Evolutionary conservation across 1,140 invertebrate genomes (phyloP).

Genomic region (Trachymyrmex septentrionalis): DNA sequence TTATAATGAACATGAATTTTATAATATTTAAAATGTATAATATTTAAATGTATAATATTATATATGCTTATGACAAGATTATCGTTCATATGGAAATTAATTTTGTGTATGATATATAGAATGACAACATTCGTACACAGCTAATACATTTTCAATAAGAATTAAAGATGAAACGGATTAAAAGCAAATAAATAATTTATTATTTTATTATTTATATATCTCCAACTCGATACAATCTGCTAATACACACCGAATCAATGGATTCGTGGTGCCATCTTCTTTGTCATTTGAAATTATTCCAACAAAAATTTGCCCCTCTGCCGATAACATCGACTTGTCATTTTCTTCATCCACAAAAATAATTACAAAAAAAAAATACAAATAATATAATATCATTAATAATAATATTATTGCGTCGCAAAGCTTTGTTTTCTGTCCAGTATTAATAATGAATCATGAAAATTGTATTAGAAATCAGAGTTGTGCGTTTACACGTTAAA

Average conservation of each 20-base stretch:
- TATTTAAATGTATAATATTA: too few relatives aligned
- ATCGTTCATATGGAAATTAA: not conserved
- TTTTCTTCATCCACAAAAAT: not conserved
- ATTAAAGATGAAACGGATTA: not conserved
- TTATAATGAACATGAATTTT: not conserved
- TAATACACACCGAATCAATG: not conserved
- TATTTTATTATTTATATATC: not conserved
- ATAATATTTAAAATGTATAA: not conserved
- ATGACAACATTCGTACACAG: not conserved
- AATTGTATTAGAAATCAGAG: too few relatives aligned
- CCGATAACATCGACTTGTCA: not conserved
- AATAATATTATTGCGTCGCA: too few relatives aligned
- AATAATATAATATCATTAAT: too few relatives aligned
- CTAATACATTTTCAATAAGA: not conserved
- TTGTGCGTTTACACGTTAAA: too few relatives aligned
- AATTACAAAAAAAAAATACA: too few relatives aligned
- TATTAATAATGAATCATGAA: too few relatives aligned
- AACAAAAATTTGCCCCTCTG: not conserved
- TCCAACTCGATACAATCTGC: not conserved
- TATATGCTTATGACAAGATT: too few relatives aligned
- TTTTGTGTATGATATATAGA: not conserved
- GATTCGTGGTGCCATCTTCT: slow-evolving; percentile 16
- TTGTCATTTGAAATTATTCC: not conserved
- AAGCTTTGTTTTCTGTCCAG: too few relatives aligned
- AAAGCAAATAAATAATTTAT: not conserved